Conservation (phyloP, 2,797 vertebrate species). For the Centropyge bicolor region DNA sequence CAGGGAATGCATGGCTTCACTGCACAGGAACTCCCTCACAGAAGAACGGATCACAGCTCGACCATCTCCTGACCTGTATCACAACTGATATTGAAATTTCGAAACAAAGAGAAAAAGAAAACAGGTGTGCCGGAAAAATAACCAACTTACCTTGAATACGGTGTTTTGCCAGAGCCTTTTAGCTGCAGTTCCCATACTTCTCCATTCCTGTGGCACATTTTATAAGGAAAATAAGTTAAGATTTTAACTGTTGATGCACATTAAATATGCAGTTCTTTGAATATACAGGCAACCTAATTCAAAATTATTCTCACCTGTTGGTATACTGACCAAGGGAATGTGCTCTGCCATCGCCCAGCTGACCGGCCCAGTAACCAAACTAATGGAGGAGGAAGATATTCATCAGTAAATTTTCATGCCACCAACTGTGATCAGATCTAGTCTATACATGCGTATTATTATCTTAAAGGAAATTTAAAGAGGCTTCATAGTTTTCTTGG, state of each 20-base stretch:
- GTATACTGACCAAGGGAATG: constrained; percentile 85
- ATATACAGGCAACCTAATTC: not conserved
- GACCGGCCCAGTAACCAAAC: constrained; percentile 90
- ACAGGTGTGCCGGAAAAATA: not conserved
- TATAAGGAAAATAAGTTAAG: not conserved
- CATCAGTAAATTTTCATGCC: not conserved
- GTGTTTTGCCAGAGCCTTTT: constrained; percentile 90
- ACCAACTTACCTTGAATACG: constrained; percentile 84
- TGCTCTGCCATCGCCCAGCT: constrained; percentile 89
- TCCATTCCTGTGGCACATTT: constrained; percentile 75
- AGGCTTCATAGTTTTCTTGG: not conserved
- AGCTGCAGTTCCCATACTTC: constrained; percentile 89
- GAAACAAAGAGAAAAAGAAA: not conserved
- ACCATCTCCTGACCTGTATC: constrained; percentile 85
- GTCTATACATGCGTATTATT: not conserved
- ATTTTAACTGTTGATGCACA: not conserved
- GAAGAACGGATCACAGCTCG: constrained; percentile 89
- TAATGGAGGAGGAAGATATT: constrained; percentile 52
- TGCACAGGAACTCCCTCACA: constrained; percentile 89
- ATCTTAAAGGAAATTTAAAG: not conserved
- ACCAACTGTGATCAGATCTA: not conserved
- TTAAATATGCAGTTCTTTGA: not conserved
- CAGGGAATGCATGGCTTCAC: constrained; percentile 88
- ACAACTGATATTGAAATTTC: not conserved
- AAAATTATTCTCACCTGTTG: constrained; percentile 83